phyloP scores from a whole-genome alignment of 1,140 invertebrate species.

The Teleogryllus occipitalis region DNA sequence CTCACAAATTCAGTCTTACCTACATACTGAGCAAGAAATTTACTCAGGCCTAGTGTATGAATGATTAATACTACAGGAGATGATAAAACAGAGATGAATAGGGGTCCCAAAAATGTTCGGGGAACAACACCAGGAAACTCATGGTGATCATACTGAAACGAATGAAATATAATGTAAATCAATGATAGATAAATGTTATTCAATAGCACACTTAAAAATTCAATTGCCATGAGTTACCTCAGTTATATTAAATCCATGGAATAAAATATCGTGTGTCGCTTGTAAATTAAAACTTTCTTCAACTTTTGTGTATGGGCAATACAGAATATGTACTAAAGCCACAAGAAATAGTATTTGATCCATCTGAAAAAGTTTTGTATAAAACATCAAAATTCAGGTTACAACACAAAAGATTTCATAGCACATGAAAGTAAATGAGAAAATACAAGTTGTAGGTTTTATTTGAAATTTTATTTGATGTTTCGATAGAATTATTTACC shows the following conservation, averaged over 20 bases:
- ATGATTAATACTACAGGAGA: constrained; percentile 64
- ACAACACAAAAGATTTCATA: no score
- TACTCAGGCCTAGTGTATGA: constrained; percentile 61
- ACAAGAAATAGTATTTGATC: constrained; percentile 44
- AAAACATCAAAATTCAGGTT: background rate
- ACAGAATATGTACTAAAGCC: constrained; percentile 66
- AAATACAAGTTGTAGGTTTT: no score
- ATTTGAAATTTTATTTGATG: no score
- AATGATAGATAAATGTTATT: background rate
- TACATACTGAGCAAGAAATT: constrained; percentile 85
- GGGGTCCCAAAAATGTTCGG: constrained; percentile 87
- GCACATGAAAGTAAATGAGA: no score
- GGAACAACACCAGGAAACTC: constrained; percentile 98
- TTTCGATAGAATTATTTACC: no score
- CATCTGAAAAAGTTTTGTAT: constrained; percentile 16
- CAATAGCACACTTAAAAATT: background rate
- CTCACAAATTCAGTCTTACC: constrained; percentile 51
- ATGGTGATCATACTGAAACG: constrained; percentile 89
- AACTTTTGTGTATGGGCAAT: constrained; percentile 97
- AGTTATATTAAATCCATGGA: constrained; percentile 71
- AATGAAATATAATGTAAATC: background rate
- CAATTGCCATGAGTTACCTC: constrained; percentile 50
- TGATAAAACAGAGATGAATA: constrained; percentile 73
- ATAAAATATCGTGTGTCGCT: constrained; percentile 95
- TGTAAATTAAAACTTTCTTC: constrained; percentile 99